Evolutionary conservation across 2,888 invertebrate species (phyloP).

Genomic region (Liposcelis brunnea): DNA sequence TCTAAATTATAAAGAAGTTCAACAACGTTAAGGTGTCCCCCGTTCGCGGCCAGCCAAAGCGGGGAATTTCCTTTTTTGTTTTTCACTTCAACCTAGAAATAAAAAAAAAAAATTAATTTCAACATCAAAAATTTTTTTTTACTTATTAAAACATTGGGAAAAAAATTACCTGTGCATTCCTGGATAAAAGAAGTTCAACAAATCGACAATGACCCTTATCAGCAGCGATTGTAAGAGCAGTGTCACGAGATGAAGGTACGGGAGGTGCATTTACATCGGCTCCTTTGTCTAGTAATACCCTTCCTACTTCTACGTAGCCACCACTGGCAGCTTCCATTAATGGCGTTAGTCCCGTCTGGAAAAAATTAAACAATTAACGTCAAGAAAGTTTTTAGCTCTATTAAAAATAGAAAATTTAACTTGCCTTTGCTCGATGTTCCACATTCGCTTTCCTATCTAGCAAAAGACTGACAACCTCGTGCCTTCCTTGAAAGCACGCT

Average conservation of each 20-base stretch:
- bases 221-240: conserved; percentile 97
- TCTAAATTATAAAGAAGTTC: conserved; percentile 75
- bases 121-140: background rate
- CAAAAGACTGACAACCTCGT: conserved; percentile 92
- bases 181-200: conserved; percentile 61
- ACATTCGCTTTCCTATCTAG: conserved; percentile 96
- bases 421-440: conserved; percentile 90
- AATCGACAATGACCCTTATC: conserved; percentile 96
- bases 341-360: conserved; percentile 86
- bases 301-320: conserved; percentile 95
- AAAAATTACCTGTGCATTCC: conserved; percentile 24
- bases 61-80: conserved; percentile 99
- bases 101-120: background rate
- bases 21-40: conserved; percentile 94
- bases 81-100: conserved; percentile 74
- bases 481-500: conserved; percentile 97
- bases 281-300: conserved; percentile 85
- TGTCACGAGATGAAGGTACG: conserved; percentile 93
- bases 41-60: conserved; percentile 93
- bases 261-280: conserved; percentile 98
- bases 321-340: conserved; percentile 99
- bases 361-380: conserved; percentile 12
- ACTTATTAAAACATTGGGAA: conserved; percentile 1
- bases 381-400: conserved; percentile 3
- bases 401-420: background rate